These are phyloP conservation scores for Micromys minutus DNA, from an alignment of 2,113 vertebrate species.

Conservation along the genomic window DNA sequence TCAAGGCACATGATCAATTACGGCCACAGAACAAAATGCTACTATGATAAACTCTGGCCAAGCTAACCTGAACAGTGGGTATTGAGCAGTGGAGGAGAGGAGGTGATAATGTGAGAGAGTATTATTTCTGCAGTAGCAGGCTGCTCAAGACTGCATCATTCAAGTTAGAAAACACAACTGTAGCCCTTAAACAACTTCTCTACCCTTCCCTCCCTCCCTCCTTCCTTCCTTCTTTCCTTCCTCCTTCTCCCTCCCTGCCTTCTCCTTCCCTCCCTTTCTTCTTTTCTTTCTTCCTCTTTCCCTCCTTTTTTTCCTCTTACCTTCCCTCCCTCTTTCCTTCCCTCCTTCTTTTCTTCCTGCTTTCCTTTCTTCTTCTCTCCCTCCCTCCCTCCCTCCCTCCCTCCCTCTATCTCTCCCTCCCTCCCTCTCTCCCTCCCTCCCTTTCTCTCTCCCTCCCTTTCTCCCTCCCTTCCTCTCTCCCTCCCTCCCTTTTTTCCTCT, in stretches of 20 bases:
- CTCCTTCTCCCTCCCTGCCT: fast-evolving
- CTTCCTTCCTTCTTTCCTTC: fast-evolving
- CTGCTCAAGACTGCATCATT: conserved; percentile 15
- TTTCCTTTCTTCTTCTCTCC: background rate
- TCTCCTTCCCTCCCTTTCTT: too few species aligned
- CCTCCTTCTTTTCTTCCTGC: too few species aligned
- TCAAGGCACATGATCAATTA: background rate
- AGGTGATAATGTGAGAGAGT: background rate
- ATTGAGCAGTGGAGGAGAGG: background rate
- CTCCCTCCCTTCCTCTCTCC: too few species aligned
- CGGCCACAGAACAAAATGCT: background rate
- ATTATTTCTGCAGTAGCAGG: background rate
- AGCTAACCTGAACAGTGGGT: background rate
- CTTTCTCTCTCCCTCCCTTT: too few species aligned
- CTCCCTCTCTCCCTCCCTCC: too few species aligned
- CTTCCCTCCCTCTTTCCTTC: background rate
- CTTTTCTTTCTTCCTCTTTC: background rate
- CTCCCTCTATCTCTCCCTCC: background rate
- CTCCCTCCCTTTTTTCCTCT: background rate
- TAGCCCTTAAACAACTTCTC: background rate
- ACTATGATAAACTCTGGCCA: conserved; percentile 18
- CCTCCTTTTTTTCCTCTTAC: fast-evolving
- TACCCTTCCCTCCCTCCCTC: background rate
- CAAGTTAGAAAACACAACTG: conserved; percentile 8
- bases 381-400: background rate